Base-by-base conservation (phyloP, 2,888 invertebrate genomes). In the Sphaerophoria taeniata region DNA sequence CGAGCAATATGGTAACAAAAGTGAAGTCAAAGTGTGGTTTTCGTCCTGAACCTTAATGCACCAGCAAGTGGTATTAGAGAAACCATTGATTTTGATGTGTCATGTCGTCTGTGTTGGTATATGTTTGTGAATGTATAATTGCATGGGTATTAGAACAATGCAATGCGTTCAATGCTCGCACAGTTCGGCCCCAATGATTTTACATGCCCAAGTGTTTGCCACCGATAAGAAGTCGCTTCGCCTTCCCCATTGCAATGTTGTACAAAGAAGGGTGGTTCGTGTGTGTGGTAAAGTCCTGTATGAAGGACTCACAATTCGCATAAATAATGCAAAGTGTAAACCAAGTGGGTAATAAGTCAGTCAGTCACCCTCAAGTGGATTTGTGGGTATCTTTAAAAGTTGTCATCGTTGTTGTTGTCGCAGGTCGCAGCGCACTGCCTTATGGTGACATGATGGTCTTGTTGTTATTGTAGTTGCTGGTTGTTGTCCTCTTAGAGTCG, bases 321-420 rank as follows among this genome's bases (percentile, higher is more conserved):
- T 87, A 86, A 81, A 87, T 86, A 87, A 87, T 87, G 87, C 86
- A 87, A 87, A 87, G 87, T 86, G 86, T 84, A 87, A 87, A 86
- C 86, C 87, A 83, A 87, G 87, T 87, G 86, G 87, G 87, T 87
- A 87, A 87, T 87, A 87, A 87, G 87, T 87, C 87, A 87, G 87
- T 87, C 87, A 87, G 87, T 87, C 87, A 87, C 87, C 80, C 81
- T 87, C 87, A 86, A 87, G 86, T 87, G 87, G 87, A 76, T 87
- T 79, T 85, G 75, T 85, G 80, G 75, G 75, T 76, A 80, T 81
- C 84, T 75, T 71, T 61, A 72, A 79, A 74, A 85, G 81, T 85
- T 76, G 55, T 43, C 24, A 60, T 49, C 58, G 47, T 43, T 39
- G 33, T 43, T 43, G 34, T 63, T 69, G 24, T 24, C 43, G 55